phyloP scores from a whole-genome alignment of 2,797 vertebrate genomes.

The Cirrhinus mrigala region DNA sequence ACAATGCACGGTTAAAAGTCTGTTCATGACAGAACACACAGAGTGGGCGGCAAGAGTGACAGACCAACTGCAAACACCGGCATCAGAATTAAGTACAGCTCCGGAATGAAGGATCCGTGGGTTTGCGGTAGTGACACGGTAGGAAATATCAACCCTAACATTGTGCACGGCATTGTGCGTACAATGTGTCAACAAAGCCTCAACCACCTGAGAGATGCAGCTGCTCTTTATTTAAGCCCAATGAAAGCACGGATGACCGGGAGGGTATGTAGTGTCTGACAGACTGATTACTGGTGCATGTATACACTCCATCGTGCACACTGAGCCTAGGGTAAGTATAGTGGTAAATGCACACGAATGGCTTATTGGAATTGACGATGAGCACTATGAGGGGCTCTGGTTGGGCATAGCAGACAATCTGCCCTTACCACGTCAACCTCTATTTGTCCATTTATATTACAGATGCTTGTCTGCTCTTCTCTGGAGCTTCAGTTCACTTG shows the following conservation, averaged over 20 bases:
- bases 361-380: conserved; percentile 31
- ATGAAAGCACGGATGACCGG: conserved; percentile 18
- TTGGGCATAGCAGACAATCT: conserved; percentile 9
- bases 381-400: conserved; percentile 31
- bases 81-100: conserved; percentile 30
- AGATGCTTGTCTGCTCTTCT: conserved; percentile 25
- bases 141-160: conserved; percentile 43
- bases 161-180: conserved; percentile 11
- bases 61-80: conserved; percentile 49
- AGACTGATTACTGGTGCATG: conserved; percentile 34
- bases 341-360: neutral
- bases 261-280: conserved; percentile 11
- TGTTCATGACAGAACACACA: conserved; percentile 80
- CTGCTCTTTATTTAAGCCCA: conserved; percentile 15
- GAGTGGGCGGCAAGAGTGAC: conserved; percentile 51
- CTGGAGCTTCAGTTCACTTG: neutral
- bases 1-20: conserved; percentile 67
- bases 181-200: conserved; percentile 15
- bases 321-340: neutral
- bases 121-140: neutral
- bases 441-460: conserved; percentile 35
- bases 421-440: conserved; percentile 22
- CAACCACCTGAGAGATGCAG: conserved; percentile 29
- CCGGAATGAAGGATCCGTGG: conserved; percentile 13
- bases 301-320: neutral